phyloP scores from a whole-genome alignment of 2,888 invertebrate species.

The Apeira syringaria region DNA sequence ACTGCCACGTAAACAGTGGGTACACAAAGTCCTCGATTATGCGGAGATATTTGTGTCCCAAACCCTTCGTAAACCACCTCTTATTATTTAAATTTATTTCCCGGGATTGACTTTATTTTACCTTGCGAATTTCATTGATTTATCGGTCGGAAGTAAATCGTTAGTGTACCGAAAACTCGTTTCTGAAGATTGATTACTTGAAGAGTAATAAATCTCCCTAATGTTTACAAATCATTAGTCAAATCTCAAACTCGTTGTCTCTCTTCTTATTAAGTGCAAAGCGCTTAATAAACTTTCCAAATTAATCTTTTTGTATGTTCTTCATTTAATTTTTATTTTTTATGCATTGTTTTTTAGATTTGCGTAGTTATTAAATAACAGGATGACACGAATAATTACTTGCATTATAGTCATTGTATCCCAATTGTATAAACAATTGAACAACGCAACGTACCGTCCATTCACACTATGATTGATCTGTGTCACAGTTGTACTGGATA shows the following conservation, averaged over 20 bases:
- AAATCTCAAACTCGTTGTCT: neutral
- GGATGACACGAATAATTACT: too few species aligned
- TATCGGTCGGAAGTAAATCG: slow-evolving; percentile 20
- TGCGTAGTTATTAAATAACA: too few species aligned
- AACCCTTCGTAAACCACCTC: slow-evolving; percentile 50
- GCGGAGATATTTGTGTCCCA: slow-evolving; percentile 59
- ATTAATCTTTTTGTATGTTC: too few species aligned
- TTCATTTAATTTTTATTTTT: too few species aligned
- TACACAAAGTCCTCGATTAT: slow-evolving; percentile 58
- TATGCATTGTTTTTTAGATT: too few species aligned
- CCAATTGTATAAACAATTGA: too few species aligned
- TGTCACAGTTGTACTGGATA: too few species aligned
- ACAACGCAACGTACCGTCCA: too few species aligned
- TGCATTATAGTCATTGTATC: too few species aligned
- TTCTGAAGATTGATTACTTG: neutral
- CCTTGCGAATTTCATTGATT: slow-evolving; percentile 32
- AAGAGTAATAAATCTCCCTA: neutral
- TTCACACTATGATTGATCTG: too few species aligned
- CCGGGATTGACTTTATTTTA: slow-evolving; percentile 51
- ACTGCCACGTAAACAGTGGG: too few species aligned
- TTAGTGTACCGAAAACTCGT: neutral
- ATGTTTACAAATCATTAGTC: neutral
- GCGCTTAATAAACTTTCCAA: too few species aligned
- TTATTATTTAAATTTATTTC: slow-evolving; percentile 66
- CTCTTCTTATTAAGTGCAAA: slow-evolving; percentile 7